phyloP scores from a whole-genome alignment of 2,888 invertebrate species.

The Portevinia maculata region DNA sequence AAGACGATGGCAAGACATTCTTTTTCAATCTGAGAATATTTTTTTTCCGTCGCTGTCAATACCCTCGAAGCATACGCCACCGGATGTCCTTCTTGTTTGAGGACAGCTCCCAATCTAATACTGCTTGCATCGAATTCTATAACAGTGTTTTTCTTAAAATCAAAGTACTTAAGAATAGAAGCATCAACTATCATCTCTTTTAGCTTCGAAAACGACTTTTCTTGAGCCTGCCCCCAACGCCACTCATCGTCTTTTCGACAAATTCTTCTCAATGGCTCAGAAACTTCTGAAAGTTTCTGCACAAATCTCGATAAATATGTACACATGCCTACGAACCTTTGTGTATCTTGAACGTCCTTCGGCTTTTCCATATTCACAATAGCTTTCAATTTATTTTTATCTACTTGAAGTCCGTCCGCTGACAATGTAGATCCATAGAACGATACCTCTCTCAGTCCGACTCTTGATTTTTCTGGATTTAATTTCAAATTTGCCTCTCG shows the following conservation, averaged over 20 bases:
- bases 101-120: too few species aligned
- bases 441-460: not conserved
- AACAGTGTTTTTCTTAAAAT: too few species aligned
- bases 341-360: conserved; percentile 6
- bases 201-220: not conserved
- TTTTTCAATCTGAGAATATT: conserved; percentile 15
- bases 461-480: not conserved
- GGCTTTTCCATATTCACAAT: conserved; percentile 16
- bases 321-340: conserved; percentile 25
- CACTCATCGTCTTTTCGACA: conserved; percentile 8
- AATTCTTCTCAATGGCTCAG: conserved; percentile 9
- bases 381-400: conserved; percentile 2
- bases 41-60: not conserved
- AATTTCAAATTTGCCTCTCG: too few species aligned
- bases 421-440: too few species aligned
- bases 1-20: too few species aligned
- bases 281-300: conserved; percentile 4
- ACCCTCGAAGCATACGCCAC: conserved; percentile 11
- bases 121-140: too few species aligned
- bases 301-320: too few species aligned
- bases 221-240: conserved; percentile 13
- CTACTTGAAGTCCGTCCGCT: conserved; percentile 15
- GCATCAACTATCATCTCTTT: conserved; percentile 9
- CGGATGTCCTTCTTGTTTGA: not conserved
- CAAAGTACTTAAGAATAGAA: too few species aligned